Percentiles rank a stretch among this genome's conserved stretches.
Evolutionary conservation across 2,113 vertebrate species (phyloP).

Genomic region (Dasypus novemcinctus): DNA sequence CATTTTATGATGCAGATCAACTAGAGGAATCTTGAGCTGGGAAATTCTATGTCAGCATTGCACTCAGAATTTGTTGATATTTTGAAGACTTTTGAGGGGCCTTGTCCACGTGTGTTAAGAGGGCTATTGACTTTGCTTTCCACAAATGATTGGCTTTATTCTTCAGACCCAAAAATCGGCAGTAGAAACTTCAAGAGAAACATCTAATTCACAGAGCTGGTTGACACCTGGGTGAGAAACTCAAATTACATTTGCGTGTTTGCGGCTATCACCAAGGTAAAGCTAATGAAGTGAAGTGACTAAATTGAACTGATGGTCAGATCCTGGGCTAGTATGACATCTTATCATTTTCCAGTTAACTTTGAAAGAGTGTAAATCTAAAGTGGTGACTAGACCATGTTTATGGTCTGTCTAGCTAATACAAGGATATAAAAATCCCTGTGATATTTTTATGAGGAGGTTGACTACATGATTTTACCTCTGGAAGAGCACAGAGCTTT

Average conservation of each 20-base stretch:
- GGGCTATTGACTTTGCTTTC: background rate
- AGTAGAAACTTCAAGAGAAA: background rate
- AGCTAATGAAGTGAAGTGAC: background rate
- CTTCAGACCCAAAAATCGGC: background rate
- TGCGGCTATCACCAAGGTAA: background rate
- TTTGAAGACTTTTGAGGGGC: background rate
- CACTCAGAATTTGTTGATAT: background rate
- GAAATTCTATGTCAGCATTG: background rate
- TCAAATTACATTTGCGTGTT: background rate
- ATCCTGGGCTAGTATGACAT: background rate
- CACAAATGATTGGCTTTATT: background rate
- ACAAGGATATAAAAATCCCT: background rate
- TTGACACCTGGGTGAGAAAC: background rate
- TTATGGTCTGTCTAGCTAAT: background rate
- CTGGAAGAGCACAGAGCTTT: background rate
- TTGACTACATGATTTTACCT: background rate
- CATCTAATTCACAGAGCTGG: background rate
- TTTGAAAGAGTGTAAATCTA: background rate
- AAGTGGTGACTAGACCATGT: background rate
- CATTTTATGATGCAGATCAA: background rate
- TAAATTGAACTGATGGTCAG: background rate
- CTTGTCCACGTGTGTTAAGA: background rate
- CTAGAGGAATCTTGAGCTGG: background rate
- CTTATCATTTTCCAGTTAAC: background rate
- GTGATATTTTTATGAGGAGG: background rate